Evolutionary conservation across 1,140 invertebrate genomes (phyloP).

Genomic region (Himalopsyche phryganea): DNA sequence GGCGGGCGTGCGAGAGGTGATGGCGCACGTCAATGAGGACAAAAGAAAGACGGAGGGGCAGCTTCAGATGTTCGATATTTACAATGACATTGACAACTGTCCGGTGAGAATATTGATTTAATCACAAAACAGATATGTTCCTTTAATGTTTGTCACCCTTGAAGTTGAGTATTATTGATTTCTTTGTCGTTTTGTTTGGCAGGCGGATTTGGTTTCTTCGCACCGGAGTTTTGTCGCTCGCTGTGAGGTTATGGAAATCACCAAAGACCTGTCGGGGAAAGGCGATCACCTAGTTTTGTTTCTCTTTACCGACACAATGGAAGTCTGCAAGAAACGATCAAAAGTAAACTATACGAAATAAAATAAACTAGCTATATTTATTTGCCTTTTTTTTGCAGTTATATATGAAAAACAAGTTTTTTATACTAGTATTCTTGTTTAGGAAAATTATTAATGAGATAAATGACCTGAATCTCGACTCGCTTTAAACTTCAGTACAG

Average conservation of each 20-base stretch:
- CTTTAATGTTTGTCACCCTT: too few relatives aligned
- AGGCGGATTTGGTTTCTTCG: conserved; percentile 85
- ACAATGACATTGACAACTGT: conserved; percentile 97
- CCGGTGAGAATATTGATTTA: conserved; percentile 67
- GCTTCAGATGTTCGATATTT: conserved; percentile 93
- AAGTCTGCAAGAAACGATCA: conserved; percentile 85
- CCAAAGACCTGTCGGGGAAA: conserved; percentile 78
- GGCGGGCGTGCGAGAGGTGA: conserved; percentile 85
- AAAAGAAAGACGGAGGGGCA: conserved; percentile 93
- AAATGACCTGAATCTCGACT: too few relatives aligned
- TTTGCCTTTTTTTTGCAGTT: too few relatives aligned
- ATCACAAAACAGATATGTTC: too few relatives aligned
- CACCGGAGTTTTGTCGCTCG: conserved; percentile 84
- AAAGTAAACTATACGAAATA: too few relatives aligned
- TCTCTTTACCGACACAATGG: conserved; percentile 90
- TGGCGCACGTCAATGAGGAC: conserved; percentile 95
- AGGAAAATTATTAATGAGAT: neutral
- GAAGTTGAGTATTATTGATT: too few relatives aligned
- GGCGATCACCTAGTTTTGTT: conserved; percentile 86
- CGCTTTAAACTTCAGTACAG: too few relatives aligned
- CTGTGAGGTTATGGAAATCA: conserved; percentile 86
- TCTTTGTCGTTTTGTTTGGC: conserved; percentile 23
- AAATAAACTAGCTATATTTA: too few relatives aligned
- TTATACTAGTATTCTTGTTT: neutral
- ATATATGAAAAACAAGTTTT: too few relatives aligned